phyloP scores from a whole-genome alignment of 1,140 invertebrate genomes.

The Drosophila subobscura region DNA sequence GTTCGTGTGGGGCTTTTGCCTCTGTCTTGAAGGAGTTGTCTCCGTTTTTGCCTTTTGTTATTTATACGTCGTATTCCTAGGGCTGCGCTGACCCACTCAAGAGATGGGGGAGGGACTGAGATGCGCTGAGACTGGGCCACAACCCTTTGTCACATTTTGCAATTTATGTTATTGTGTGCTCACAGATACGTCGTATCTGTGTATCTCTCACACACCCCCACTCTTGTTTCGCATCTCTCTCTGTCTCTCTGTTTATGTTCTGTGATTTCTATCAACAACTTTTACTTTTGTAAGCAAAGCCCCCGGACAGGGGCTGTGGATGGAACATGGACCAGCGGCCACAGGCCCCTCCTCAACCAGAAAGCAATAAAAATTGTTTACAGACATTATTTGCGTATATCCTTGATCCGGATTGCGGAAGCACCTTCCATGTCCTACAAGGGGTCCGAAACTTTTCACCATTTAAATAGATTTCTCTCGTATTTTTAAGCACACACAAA shows the following conservation, averaged over 20 bases:
- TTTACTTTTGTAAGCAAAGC: constrained; percentile 76
- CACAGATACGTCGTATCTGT: constrained; percentile 27
- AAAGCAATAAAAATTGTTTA: constrained; percentile 83
- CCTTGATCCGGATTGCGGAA: constrained; percentile 60
- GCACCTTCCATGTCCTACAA: constrained; percentile 73
- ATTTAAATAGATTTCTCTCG: constrained; percentile 67
- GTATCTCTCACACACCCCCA: constrained; percentile 5
- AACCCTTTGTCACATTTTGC: constrained; percentile 79
- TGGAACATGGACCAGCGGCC: background rate
- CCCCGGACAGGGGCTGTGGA: constrained; percentile 23
- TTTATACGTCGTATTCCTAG: constrained; percentile 54
- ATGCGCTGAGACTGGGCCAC: constrained; percentile 6
- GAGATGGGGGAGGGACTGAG: constrained; percentile 1
- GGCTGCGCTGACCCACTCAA: constrained; percentile 68
- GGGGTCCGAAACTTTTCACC: constrained; percentile 50
- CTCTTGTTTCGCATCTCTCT: constrained; percentile 7
- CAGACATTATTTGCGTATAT: constrained; percentile 76
- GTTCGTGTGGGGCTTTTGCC: constrained; percentile 21
- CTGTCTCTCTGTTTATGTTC: constrained; percentile 44
- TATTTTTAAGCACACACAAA: constrained; percentile 46
- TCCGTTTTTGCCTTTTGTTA: constrained; percentile 47
- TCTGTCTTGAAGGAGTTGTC: background rate
- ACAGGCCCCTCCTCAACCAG: constrained; percentile 38
- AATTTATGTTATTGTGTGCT: constrained; percentile 75
- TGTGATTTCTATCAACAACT: constrained; percentile 81